Evolutionary conservation across 1,140 invertebrate species (phyloP), one percentile per base, ranked within the genome.

Genomic region (Hydropsyche tenuis): DNA sequence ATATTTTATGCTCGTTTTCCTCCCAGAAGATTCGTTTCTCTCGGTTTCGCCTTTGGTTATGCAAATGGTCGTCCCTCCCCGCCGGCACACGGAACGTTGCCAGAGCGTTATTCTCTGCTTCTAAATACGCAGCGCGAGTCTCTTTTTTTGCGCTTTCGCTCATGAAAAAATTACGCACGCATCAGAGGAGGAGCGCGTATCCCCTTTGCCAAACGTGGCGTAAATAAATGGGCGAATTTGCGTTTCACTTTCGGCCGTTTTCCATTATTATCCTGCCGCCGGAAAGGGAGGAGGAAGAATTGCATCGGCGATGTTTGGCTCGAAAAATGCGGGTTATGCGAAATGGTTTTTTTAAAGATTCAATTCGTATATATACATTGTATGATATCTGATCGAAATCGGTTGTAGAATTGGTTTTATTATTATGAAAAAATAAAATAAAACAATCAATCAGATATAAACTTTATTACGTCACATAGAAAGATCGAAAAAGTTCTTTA

Each of bases 1-100:
- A 76, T 76, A 76, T 70, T 43, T 76, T 76, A 76, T 76, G 68
- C 72, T 65, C 43, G 27, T 60, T 53, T 56, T 43, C 56, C 66
- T 66, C 72, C 75, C 75, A n/a, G 27, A 73, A 76, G 75, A 73
- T 73, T 76, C 69, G 75, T 53, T 70, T 72, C 48, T 23, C 65
- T 45, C 23, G 56, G 62, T 65, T 76, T n/a, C n/a, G n/a, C n/a
- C n/a, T n/a, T 73, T 63, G 46, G 70, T 72, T 65, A 65, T 73
- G 75, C 75, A 73, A 76, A 76, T 71, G 71, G 71, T 73, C 23
- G 23, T 48, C 73, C 68, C 56, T 30, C 48, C 69, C 16, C n/a
- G n/a, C n/a, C n/a, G n/a, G n/a, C 20, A 16, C 45, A 16, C 45
- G 45, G 72, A 73, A 65, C 71, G 70, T 76, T 37, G 43, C 56